These are phyloP conservation scores for Sebastiscus albofasciatus DNA, from an alignment of 2,797 vertebrate species.

Conservation along the genomic window DNA sequence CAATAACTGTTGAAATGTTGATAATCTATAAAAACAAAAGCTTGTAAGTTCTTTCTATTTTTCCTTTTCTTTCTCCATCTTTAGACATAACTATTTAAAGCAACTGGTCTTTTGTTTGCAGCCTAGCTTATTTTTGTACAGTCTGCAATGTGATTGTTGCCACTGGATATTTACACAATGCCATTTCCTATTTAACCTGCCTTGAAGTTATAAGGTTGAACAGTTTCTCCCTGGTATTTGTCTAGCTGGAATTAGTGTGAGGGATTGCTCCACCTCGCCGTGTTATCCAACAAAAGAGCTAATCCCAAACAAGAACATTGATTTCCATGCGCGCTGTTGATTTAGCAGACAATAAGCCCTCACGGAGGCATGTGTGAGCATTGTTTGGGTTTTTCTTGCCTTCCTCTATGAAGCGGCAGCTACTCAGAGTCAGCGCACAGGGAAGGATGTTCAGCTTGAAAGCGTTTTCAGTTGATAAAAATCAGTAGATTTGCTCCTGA, in stretches of 20 bases:
- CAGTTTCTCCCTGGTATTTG: not conserved
- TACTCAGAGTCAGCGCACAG: not conserved
- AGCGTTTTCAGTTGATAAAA: not conserved
- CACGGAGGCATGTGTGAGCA: not conserved
- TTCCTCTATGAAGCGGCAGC: not conserved
- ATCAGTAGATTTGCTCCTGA: not conserved
- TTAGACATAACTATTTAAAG: not conserved
- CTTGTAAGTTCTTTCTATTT: not conserved
- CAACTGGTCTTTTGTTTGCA: not conserved
- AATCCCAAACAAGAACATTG: conserved; percentile 36
- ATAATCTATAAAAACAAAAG: not conserved
- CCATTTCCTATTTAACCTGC: not conserved
- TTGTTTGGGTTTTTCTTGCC: conserved; percentile 3
- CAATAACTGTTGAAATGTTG: not conserved
- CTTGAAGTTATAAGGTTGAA: not conserved
- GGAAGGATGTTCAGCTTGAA: not conserved
- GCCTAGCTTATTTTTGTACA: not conserved
- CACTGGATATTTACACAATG: not conserved
- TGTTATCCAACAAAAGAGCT: conserved; percentile 27
- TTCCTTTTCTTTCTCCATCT: not conserved
- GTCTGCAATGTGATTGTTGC: not conserved
- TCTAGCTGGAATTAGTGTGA: conserved; percentile 3
- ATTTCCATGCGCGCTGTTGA: conserved; percentile 19
- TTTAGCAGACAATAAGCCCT: conserved; percentile 1
- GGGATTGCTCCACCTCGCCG: conserved; percentile 6